Base-by-base conservation (phyloP, 2,797 vertebrate genomes). In the Melanotaenia boesemani region DNA sequence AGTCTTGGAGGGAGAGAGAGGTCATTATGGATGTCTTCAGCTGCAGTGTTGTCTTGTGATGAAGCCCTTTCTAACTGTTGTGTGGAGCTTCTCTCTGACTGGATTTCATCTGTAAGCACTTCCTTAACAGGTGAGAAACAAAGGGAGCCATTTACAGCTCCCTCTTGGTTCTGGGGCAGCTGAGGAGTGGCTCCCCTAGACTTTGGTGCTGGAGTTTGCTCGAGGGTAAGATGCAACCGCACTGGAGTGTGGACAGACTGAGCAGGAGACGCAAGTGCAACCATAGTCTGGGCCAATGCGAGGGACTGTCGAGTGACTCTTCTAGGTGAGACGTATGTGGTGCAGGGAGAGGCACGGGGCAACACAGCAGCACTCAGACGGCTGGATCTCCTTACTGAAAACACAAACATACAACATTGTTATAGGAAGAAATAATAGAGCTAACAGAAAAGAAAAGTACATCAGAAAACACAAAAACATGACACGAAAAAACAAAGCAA, bases 321-420 rank as follows among this genome's bases (percentile, higher is more conserved):
- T 60, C 82, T 74, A 0, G 92, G 88, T 5, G 90, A 83, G 61
- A 79, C 63, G 11, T 41, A 48, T 37, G 44, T 62, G 26, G 77
- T 56, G 70, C 48, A 71, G 15, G 93, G 90, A 34, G 93, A 93
- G 26, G 81, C 63, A 39, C 59, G 86, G 24, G 85, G 82, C 18
- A 62, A 62, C 9, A 63, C 54, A 0, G 80, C 86, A 0, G 71
- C 72, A 55, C 81, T 91, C n/a, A 88, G 74, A 7, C 89, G 88
- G 60, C 81, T 87, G 1, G 94, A 93, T 81, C 81, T 86, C 76
- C 92, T 90, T 28, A 82, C n/a, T 24, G 84, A 74, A 84, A 81
- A 94, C 92, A 69, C 6, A 76, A 54, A 72, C 2, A 10, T 4
- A 37, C 0, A 1, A 73, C 15, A 44, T 26, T 55, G n/a, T 1